These are phyloP conservation scores for Alcedo atthis DNA, from an alignment of 2,797 vertebrate genomes.

Conservation along the genomic window DNA sequence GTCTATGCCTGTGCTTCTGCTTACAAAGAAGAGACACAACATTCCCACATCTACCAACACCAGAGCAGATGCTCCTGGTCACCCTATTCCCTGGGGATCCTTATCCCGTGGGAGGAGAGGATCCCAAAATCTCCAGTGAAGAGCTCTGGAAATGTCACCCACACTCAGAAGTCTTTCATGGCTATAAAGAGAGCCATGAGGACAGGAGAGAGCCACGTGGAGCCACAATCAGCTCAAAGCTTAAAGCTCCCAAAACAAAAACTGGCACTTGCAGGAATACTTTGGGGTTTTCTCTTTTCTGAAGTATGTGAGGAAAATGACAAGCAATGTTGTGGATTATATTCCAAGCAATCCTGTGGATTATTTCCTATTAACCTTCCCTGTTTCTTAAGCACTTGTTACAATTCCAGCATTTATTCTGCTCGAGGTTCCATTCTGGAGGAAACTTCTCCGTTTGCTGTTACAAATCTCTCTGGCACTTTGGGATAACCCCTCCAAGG, in stretches of 20 bases:
- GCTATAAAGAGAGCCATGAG: neutral
- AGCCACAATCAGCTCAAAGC: neutral
- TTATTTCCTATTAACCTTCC: neutral
- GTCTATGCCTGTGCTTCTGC: neutral
- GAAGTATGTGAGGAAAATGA: neutral
- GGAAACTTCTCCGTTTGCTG: neutral
- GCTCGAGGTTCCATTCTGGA: neutral
- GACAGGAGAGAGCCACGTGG: neutral
- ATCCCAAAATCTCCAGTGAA: neutral
- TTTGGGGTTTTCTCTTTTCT: neutral
- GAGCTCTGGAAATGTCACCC: neutral
- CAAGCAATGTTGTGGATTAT: neutral
- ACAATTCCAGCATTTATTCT: neutral
- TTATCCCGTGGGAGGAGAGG: neutral
- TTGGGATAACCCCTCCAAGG: neutral
- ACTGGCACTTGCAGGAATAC: neutral
- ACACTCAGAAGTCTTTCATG: neutral
- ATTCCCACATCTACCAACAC: neutral
- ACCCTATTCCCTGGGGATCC: neutral
- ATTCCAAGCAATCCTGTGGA: neutral
- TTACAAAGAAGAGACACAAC: neutral
- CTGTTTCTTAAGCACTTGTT: neutral
- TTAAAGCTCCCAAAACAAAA: neutral
- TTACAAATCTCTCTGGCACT: neutral
- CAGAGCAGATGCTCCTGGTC: neutral